A percentile compares a stretch with the other conserved stretches of the same genome.
Conservation (phyloP, 2,888 invertebrate genomes). For the Adelphocoris suturalis region DNA sequence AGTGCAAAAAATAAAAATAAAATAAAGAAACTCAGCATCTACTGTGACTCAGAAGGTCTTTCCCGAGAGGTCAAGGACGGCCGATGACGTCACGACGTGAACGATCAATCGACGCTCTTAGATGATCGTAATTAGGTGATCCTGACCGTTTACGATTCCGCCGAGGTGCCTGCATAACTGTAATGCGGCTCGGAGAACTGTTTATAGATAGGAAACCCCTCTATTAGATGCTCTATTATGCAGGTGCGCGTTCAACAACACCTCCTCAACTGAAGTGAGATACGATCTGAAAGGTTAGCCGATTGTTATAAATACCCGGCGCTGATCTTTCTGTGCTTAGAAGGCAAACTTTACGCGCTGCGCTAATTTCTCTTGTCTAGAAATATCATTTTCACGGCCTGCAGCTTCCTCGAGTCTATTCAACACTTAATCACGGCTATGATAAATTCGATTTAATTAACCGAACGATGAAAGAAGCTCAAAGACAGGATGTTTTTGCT, state of each 20-base stretch:
- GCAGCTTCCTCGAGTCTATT: too few species aligned
- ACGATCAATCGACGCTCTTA: background rate
- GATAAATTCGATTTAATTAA: too few species aligned
- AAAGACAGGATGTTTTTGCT: background rate
- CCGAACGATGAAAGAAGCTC: background rate
- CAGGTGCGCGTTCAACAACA: background rate
- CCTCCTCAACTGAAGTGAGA: background rate
- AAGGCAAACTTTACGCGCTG: too few species aligned
- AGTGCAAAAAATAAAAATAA: background rate
- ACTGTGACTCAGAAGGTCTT: background rate
- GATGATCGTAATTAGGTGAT: background rate
- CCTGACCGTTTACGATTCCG: background rate
- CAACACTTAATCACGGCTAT: too few species aligned
- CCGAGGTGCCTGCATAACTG: background rate
- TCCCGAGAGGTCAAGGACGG: slow-evolving; percentile 4
- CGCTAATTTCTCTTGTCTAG: too few species aligned
- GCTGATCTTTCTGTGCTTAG: too few species aligned
- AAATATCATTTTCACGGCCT: too few species aligned
- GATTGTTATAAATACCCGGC: background rate
- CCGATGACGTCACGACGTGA: background rate
- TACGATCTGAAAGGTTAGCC: background rate
- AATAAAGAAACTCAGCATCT: background rate
- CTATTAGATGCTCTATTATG: background rate
- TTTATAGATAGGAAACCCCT: background rate
- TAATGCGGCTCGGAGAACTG: background rate